Percentiles rank a stretch among this genome's conserved stretches.
Conservation (phyloP, 1,140 invertebrate species). For the Drosophila oshimai region DNA sequence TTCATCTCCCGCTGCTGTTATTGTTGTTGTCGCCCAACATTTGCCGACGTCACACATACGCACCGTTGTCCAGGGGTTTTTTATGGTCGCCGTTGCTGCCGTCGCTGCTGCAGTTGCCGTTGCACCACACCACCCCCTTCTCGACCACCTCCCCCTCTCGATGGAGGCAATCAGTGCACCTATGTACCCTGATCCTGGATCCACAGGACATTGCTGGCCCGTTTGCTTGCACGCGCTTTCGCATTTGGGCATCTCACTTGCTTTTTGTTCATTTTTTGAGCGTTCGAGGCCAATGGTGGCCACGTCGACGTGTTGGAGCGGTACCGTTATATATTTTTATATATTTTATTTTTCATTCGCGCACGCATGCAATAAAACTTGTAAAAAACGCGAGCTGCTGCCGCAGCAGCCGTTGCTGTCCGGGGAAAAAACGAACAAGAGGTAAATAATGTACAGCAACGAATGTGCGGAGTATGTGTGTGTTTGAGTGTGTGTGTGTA, state of each 20-base stretch:
- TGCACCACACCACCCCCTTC: neutral
- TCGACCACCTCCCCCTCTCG: neutral
- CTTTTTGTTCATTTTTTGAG: conserved; percentile 80
- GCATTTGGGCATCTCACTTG: conserved; percentile 78
- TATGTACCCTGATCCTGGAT: conserved; percentile 61
- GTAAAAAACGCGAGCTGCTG: conserved; percentile 69
- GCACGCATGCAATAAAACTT: conserved; percentile 80
- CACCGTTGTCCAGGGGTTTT: conserved; percentile 43
- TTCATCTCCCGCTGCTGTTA: conserved; percentile 11
- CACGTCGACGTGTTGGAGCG: conserved; percentile 65
- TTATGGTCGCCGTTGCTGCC: conserved; percentile 34
- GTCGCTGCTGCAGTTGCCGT: neutral
- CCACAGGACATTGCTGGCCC: conserved; percentile 47
- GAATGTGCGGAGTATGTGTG: conserved; percentile 8
- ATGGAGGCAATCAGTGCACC: conserved; percentile 73
- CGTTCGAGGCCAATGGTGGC: conserved; percentile 50
- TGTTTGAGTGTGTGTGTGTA: neutral
- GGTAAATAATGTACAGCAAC: conserved; percentile 74
- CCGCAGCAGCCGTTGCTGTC: conserved; percentile 6
- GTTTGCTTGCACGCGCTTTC: conserved; percentile 74
- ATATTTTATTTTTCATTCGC: conserved; percentile 81
- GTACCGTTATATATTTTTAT: conserved; percentile 81
- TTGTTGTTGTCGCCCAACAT: conserved; percentile 42
- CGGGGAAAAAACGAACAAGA: conserved; percentile 72
- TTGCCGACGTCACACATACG: conserved; percentile 56